Conservation (phyloP, 2,113 vertebrate genomes). For the Noturus placidus region DNA sequence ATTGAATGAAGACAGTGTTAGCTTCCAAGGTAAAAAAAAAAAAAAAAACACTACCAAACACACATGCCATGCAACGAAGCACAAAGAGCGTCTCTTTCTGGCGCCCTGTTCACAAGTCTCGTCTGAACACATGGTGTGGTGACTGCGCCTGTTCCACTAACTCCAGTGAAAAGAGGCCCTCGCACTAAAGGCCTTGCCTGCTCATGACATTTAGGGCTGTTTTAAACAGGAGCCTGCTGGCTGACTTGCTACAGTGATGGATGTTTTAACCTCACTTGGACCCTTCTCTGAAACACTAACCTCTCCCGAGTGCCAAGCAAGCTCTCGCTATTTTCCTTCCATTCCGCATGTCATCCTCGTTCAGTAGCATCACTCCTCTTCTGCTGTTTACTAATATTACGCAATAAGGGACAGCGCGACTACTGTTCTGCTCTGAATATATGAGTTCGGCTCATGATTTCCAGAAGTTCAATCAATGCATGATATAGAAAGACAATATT, state of each 20-base stretch:
- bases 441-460: not conserved
- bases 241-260: conserved; percentile 24
- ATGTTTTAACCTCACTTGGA: conserved; percentile 31
- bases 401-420: not conserved
- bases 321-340: not conserved
- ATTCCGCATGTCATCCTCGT: not conserved
- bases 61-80: not conserved
- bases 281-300: conserved; percentile 26
- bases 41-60: not conserved
- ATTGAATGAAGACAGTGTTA: conserved; percentile 4
- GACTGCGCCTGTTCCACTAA: conserved; percentile 21
- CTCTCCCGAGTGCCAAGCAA: not conserved
- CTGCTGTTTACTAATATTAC: not conserved
- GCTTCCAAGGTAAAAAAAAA: not conserved
- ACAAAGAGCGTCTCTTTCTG: conserved; percentile 16
- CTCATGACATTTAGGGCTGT: conserved; percentile 37
- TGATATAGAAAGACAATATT: not conserved
- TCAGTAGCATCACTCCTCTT: not conserved
- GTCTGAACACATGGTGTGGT: conserved; percentile 38
- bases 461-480: not conserved
- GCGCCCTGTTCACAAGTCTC: conserved; percentile 27
- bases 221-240: conserved; percentile 16
- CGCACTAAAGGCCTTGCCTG: conserved; percentile 19
- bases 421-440: not conserved
- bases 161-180: conserved; percentile 30